Conservation (phyloP, 30 jellyfish, hydroid and myxozoan species). For the Catostylus mosaicus region DNA sequence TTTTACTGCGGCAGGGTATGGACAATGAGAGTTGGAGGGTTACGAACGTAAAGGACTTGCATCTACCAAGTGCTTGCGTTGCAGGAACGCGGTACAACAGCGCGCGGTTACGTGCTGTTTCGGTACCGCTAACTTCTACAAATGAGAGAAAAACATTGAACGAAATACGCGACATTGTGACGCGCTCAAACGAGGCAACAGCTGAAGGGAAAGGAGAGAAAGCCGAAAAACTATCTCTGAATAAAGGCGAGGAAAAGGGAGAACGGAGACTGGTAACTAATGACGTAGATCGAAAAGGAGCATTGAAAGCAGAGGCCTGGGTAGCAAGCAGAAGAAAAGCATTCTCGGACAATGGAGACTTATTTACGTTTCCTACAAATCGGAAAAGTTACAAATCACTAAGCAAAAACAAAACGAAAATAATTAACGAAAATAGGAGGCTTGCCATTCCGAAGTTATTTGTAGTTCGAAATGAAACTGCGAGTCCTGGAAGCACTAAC, state of each 20-base stretch:
- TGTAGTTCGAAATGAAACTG: too few relatives aligned
- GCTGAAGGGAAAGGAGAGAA: not conserved
- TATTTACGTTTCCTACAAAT: too few relatives aligned
- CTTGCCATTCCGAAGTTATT: too few relatives aligned
- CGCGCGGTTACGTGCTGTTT: not conserved
- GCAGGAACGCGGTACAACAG: not conserved
- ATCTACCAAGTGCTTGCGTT: conserved; percentile 1
- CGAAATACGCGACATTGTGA: not conserved
- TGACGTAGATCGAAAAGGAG: not conserved
- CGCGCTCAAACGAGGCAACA: not conserved
- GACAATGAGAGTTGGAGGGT: conserved; percentile 36
- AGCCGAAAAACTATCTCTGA: not conserved
- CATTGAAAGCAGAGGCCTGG: not conserved
- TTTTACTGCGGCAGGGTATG: conserved; percentile 27
- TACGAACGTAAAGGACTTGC: conserved; percentile 1
- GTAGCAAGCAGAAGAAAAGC: too few relatives aligned
- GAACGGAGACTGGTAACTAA: not conserved
- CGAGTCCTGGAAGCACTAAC: too few relatives aligned
- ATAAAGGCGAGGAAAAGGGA: not conserved
- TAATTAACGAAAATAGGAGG: too few relatives aligned
- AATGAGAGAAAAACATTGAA: not conserved
- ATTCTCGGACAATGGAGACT: too few relatives aligned
- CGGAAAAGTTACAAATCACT: too few relatives aligned
- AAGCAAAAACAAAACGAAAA: too few relatives aligned
- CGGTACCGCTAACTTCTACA: not conserved